Conservation (phyloP, 1,140 invertebrate genomes). For the Cydia strobilella region DNA sequence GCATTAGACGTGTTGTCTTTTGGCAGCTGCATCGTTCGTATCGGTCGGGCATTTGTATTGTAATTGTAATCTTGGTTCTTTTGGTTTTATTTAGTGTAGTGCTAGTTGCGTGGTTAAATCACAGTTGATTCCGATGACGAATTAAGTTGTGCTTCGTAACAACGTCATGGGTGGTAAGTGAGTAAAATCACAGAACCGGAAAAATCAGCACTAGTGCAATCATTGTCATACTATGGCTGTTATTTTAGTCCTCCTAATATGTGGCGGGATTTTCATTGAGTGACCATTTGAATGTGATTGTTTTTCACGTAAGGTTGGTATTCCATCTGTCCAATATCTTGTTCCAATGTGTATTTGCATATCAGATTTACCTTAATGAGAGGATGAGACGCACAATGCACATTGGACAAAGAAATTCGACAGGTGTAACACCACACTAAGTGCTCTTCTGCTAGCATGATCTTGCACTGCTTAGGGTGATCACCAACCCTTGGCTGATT, state of each 20-base stretch:
- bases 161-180: slow-evolving; percentile 67
- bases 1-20: slow-evolving; percentile 50
- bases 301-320: slow-evolving; percentile 15
- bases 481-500: neutral
- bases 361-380: no score
- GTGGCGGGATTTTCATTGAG: slow-evolving; percentile 20
- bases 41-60: slow-evolving; percentile 26
- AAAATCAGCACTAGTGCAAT: slow-evolving; percentile 28
- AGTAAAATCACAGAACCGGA: slow-evolving; percentile 34
- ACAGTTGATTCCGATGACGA: slow-evolving; percentile 41
- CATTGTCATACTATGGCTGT: slow-evolving; percentile 16
- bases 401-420: no score
- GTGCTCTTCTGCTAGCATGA: neutral
- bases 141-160: slow-evolving; percentile 45
- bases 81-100: slow-evolving; percentile 57
- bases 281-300: slow-evolving; percentile 10
- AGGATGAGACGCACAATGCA: no score
- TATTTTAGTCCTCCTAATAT: slow-evolving; percentile 23
- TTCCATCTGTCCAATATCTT: no score
- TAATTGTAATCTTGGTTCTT: slow-evolving; percentile 46
- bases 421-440: no score
- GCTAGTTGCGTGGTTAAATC: slow-evolving; percentile 47
- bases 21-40: slow-evolving; percentile 37
- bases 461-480: slow-evolving; percentile 28
- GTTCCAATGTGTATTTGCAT: no score